Conservation (phyloP, 2,888 invertebrate genomes). For the Meiosimyza decipiens region DNA sequence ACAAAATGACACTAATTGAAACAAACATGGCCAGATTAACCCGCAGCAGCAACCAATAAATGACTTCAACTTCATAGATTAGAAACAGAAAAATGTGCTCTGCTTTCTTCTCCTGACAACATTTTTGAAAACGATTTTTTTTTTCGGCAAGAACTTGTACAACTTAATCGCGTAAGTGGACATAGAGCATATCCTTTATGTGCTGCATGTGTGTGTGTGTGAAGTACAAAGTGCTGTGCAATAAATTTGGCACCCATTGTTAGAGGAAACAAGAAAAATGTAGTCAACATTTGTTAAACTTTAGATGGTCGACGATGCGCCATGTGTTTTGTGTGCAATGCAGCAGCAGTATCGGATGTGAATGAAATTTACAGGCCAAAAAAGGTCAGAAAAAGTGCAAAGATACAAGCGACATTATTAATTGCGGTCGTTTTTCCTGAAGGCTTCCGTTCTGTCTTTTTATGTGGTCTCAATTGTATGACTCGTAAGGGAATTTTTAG, state of each 20-base stretch:
- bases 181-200: constrained; percentile 51
- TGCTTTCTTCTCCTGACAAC: constrained; percentile 10
- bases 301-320: constrained; percentile 29
- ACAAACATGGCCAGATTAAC: constrained; percentile 50
- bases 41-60: constrained; percentile 35
- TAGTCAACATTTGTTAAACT: constrained; percentile 20
- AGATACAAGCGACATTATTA: constrained; percentile 54
- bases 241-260: constrained; percentile 57
- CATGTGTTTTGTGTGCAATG: constrained; percentile 45
- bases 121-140: neutral
- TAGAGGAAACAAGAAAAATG: constrained; percentile 32
- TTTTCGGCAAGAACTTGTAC: constrained; percentile 18
- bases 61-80: constrained; percentile 30
- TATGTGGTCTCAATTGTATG: too few relatives aligned
- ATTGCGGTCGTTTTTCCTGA: constrained; percentile 58
- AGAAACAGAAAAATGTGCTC: constrained; percentile 22
- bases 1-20: constrained; percentile 55
- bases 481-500: too few relatives aligned
- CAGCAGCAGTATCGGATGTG: constrained; percentile 34
- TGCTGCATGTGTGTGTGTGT: constrained; percentile 35
- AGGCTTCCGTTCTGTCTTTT: neutral
- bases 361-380: constrained; percentile 18
- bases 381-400: constrained; percentile 20
- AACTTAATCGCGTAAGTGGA: constrained; percentile 58
- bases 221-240: constrained; percentile 54